Evolutionary conservation across 2,797 vertebrate species (phyloP).

Genomic region (Cossypha heuglini): DNA sequence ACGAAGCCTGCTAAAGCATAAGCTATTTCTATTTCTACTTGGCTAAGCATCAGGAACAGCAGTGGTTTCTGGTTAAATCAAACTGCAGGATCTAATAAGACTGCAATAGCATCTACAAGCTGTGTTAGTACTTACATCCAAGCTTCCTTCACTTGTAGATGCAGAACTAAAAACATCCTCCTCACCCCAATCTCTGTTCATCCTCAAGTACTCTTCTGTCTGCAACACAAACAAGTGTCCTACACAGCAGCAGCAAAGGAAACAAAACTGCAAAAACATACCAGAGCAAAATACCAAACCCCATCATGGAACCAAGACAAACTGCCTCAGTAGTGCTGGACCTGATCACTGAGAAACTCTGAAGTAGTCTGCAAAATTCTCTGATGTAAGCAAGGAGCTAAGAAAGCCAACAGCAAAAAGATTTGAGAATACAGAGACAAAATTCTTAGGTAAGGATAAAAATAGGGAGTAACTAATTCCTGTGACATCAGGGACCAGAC

Average conservation of each 20-base stretch:
- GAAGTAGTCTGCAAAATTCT: neutral
- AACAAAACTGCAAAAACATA: neutral
- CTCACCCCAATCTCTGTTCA: conserved; percentile 50
- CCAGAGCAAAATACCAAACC: neutral
- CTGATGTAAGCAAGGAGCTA: neutral
- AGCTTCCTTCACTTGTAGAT: conserved; percentile 53
- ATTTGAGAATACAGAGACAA: neutral
- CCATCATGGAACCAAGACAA: neutral
- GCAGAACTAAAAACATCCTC: conserved; percentile 65
- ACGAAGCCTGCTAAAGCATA: neutral
- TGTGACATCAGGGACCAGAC: neutral
- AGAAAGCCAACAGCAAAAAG: neutral
- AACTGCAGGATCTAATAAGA: neutral
- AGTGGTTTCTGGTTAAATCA: neutral
- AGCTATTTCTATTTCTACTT: conserved; percentile 23
- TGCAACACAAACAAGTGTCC: conserved; percentile 69
- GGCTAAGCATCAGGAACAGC: neutral
- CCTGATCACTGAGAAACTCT: neutral
- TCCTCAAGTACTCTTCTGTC: conserved; percentile 60
- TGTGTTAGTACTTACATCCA: conserved; percentile 73
- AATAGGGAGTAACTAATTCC: neutral
- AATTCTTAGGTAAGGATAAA: neutral
- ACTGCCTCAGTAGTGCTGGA: neutral
- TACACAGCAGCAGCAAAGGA: neutral
- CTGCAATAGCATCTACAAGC: neutral